phyloP scores from a whole-genome alignment of 2,113 vertebrate genomes.

The Gobius niger region DNA sequence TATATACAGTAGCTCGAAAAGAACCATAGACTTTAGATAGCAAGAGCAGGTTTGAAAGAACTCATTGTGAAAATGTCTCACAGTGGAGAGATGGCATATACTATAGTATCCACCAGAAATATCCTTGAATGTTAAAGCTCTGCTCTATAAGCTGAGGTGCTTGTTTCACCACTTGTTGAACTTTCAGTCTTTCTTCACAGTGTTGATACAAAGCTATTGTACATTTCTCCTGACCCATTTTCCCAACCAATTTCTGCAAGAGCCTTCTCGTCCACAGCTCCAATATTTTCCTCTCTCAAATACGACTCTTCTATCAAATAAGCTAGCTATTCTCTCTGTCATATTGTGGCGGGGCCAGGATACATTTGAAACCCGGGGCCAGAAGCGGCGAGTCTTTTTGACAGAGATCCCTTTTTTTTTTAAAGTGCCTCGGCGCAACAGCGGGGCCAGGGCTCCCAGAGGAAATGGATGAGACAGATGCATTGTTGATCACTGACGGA shows the following conservation, averaged over 20 bases:
- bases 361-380: slow-evolving; percentile 45
- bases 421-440: slow-evolving; percentile 22
- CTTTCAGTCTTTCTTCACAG: neutral
- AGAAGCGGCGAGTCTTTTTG: slow-evolving; percentile 36
- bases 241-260: slow-evolving; percentile 46
- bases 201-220: slow-evolving; percentile 21
- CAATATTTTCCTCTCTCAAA: neutral
- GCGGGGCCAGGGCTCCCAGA: neutral
- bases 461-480: slow-evolving; percentile 49
- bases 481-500: slow-evolving; percentile 52
- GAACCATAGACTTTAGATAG: too few species aligned
- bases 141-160: neutral
- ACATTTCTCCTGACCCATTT: slow-evolving; percentile 51
- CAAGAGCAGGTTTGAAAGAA: too few species aligned
- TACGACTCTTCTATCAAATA: neutral
- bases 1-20: too few species aligned
- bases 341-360: slow-evolving; percentile 24
- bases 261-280: slow-evolving; percentile 22
- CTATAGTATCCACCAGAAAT: too few species aligned
- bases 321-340: too few species aligned
- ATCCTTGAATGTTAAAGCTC: too few species aligned
- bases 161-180: slow-evolving; percentile 26
- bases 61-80: too few species aligned
- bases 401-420: slow-evolving; percentile 38
- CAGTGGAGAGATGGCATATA: too few species aligned